Evolutionary conservation across 2,113 vertebrate genomes (phyloP), one percentile per base, ranked within the genome.

Genomic region (Xenopus tropicalis): DNA sequence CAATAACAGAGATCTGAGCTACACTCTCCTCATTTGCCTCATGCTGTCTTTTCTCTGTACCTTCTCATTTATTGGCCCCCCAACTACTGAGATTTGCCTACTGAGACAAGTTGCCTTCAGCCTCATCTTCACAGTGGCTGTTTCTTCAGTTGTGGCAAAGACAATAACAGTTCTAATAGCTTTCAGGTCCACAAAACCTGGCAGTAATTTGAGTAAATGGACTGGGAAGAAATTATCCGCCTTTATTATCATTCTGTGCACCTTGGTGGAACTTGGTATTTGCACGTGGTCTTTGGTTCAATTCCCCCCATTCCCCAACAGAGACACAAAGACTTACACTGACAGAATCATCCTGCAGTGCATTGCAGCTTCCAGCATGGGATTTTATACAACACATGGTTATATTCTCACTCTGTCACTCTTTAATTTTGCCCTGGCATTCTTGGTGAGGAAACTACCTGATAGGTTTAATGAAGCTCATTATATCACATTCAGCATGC

Each of bases 1-100:
- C 17, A 87, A 86, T 71, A 90, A 90, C 82, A 87, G 85, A 20
- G 87, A 87, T 78, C 80, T 89, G 80, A 91, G 87, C 66, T 91
- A 89, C 81, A 75, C 90, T 43, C 80, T 91, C 69, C 88, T 91
- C 71, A 86, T 89, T 72, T 90, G 87, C 12, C 67, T 90, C 77
- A 85, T 76, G 75, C 72, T 91, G 66, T 90, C 86, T 51, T 91
- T 90, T 74, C 81, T 90, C 69, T 90, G 88, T 43, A 88, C 89
- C 61, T 80, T 89, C 86, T 84, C 61, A 88, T 89, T 46, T 21
- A 66, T 86, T 22, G 82, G 80, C 22, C 77, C 58, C 23, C 85
- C 85, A 1, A 83, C 83, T 2, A 6, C 61, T 8, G 84, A 79
- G 85, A 86, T 85, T 67, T 89, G 87, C 70, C 85, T 88, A 83